Conservation (phyloP, 1,140 invertebrate genomes). For the Cherax destructor region DNA sequence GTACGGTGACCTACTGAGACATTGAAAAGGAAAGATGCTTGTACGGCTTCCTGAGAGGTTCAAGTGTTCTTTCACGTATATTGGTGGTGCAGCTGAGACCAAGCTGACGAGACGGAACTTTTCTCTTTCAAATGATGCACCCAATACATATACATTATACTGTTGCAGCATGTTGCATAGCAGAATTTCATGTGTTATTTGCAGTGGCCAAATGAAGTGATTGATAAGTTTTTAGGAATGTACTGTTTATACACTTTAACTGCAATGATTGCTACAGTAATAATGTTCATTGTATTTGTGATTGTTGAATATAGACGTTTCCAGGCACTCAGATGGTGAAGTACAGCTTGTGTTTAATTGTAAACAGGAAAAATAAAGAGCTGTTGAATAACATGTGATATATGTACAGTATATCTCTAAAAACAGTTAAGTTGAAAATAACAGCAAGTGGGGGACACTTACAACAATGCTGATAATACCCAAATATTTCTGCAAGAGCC, state of each 20-base stretch:
- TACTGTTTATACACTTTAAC: constrained; percentile 53
- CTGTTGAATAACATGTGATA: background rate
- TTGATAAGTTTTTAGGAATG: background rate
- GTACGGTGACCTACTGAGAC: background rate
- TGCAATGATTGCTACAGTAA: constrained; percentile 44
- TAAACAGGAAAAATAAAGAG: no score
- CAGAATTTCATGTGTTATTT: background rate
- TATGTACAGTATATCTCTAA: background rate
- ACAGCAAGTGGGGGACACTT: background rate
- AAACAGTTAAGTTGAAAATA: background rate
- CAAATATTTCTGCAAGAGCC: no score
- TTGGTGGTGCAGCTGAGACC: background rate
- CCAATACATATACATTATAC: background rate
- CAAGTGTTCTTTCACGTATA: background rate
- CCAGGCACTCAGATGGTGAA: constrained; percentile 46
- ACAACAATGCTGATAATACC: no score
- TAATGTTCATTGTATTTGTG: constrained; percentile 56
- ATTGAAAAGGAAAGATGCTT: background rate
- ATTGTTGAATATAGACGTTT: constrained; percentile 54
- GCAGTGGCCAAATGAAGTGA: no score
- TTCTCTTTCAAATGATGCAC: background rate
- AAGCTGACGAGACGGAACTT: background rate
- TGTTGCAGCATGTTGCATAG: background rate
- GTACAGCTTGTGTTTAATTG: background rate
- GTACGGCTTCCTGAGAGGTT: constrained; percentile 8